Evolutionary conservation across 2,113 vertebrate species (phyloP).

Genomic region (Paradisaea rubra): DNA sequence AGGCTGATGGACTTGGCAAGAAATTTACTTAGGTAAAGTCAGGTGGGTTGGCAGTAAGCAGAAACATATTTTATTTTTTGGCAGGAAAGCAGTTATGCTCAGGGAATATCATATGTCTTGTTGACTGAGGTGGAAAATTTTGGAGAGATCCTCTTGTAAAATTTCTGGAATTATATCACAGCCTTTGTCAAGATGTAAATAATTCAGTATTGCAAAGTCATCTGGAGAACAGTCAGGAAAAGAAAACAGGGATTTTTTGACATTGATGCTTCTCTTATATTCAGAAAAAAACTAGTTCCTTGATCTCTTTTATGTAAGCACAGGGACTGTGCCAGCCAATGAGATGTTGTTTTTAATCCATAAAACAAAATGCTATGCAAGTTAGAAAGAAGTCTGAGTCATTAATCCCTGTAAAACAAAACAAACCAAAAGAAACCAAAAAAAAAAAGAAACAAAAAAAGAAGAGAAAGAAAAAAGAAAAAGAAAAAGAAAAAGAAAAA

Average conservation of each 20-base stretch:
- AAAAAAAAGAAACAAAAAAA: not conserved
- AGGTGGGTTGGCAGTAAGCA: slow-evolving; percentile 20
- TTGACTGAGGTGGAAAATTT: slow-evolving; percentile 52
- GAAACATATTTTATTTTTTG: slow-evolving; percentile 51
- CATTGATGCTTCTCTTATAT: not conserved
- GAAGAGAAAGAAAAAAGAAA: fast-evolving
- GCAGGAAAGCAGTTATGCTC: slow-evolving; percentile 10
- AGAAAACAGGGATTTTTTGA: not conserved
- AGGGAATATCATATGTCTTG: slow-evolving; percentile 41
- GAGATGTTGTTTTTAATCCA: not conserved
- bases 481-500: fast-evolving
- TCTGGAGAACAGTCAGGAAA: not conserved
- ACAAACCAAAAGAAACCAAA: not conserved
- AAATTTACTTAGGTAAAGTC: slow-evolving; percentile 9
- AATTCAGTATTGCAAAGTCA: slow-evolving; percentile 25
- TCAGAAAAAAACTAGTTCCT: not conserved
- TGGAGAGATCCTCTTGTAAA: slow-evolving; percentile 18
- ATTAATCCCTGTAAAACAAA: not conserved
- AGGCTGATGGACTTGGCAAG: slow-evolving; percentile 11
- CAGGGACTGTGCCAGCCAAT: not conserved
- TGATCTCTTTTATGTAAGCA: not conserved
- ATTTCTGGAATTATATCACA: slow-evolving; percentile 32
- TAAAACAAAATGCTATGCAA: not conserved
- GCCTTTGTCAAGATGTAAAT: slow-evolving; percentile 38
- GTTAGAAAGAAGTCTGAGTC: not conserved